phyloP scores from a whole-genome alignment of 2,888 invertebrate genomes.

The Spisula solida region DNA sequence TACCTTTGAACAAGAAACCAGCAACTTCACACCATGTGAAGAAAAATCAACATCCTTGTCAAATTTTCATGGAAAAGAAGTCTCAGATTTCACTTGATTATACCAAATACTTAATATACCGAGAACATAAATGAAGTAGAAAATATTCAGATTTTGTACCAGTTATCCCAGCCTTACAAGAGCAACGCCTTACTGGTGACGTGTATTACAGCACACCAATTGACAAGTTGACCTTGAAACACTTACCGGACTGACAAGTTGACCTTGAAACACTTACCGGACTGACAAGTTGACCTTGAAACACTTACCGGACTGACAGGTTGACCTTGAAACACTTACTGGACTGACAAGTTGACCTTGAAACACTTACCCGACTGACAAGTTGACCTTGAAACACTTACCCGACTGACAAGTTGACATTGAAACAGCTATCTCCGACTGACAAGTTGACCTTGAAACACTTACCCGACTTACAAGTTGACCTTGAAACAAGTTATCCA shows the following conservation, averaged over 20 bases:
- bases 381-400: constrained; percentile 85
- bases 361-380: constrained; percentile 84
- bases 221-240: constrained; percentile 86
- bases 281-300: constrained; percentile 86
- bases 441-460: constrained; percentile 85
- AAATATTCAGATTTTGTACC: no score
- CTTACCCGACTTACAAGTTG: constrained; percentile 85
- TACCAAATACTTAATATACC: no score
- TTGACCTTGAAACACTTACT: constrained; percentile 86
- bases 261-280: constrained; percentile 86
- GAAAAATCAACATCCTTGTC: no score
- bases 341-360: no score
- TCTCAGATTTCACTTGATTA: no score
- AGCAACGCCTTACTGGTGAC: constrained; percentile 26
- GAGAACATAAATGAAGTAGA: no score
- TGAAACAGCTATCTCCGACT: constrained; percentile 85
- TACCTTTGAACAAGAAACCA: no score
- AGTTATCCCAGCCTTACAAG: no score
- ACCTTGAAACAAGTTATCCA: constrained; percentile 83
- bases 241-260: constrained; percentile 85
- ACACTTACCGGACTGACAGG: constrained; percentile 85
- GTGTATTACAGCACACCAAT: no score
- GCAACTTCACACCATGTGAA: no score
- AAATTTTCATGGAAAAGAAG: no score
- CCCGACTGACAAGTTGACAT: constrained; percentile 86